These are phyloP conservation scores for Eucidaris tribuloides DNA, from an alignment of 35 echinoderm and acorn worm genomes.

Conservation along the genomic window DNA sequence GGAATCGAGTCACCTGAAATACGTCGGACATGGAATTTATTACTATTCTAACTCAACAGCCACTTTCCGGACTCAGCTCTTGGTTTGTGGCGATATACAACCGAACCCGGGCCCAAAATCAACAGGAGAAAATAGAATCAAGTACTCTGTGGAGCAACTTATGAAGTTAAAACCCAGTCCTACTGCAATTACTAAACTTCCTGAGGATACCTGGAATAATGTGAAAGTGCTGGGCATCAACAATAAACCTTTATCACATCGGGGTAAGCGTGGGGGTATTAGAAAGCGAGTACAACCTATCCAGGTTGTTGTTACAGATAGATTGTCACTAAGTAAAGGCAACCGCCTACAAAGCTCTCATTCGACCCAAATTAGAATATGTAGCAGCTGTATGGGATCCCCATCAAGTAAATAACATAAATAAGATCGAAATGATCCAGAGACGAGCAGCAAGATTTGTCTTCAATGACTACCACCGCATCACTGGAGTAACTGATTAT, in stretches of 20 bases:
- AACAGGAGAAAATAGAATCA: background rate
- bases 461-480: no score
- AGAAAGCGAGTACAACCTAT: background rate
- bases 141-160: background rate
- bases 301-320: background rate
- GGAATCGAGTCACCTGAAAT: background rate
- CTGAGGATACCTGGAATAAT: background rate
- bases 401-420: no score
- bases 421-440: no score
- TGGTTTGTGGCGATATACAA: conserved; percentile 5
- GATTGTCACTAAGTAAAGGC: background rate
- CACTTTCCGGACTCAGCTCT: background rate
- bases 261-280: background rate
- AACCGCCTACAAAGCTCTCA: no score
- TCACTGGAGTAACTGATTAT: no score
- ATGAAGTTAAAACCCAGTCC: background rate
- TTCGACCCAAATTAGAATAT: no score
- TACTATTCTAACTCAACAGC: conserved; percentile 14
- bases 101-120: background rate
- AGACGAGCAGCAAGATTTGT: no score
- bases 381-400: no score
- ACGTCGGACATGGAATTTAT: background rate
- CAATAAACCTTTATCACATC: conserved; percentile 8
- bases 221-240: background rate
- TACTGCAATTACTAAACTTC: background rate